A percentile compares a stretch with the other conserved stretches of the same genome.
These are phyloP conservation scores for Battus philenor DNA, from an alignment of 1,140 invertebrate species.

Conservation along the genomic window DNA sequence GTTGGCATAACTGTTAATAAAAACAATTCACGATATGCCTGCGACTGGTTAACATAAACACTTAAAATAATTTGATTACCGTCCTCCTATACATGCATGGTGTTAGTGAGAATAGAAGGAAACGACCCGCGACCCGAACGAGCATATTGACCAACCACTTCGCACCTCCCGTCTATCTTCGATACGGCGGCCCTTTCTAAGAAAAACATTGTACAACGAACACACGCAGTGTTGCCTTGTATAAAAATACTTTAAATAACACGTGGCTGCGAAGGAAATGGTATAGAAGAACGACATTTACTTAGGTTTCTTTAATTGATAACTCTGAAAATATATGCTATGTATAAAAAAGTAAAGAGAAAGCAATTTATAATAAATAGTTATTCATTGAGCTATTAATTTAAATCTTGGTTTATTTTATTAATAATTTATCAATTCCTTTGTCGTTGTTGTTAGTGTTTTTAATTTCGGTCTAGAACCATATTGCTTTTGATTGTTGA, in stretches of 20 bases:
- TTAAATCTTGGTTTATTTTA: no score
- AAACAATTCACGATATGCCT: conserved; percentile 5
- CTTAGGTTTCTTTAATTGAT: no score
- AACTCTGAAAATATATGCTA: no score
- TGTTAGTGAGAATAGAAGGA: conserved; percentile 34
- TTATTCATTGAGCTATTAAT: no score
- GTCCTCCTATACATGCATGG: conserved; percentile 35
- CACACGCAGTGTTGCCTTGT: conserved; percentile 18
- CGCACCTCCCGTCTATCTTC: conserved; percentile 42
- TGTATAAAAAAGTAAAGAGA: no score
- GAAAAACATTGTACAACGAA: conserved; percentile 26
- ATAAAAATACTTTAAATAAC: conserved; percentile 1
- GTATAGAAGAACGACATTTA: no score
- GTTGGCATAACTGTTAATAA: conserved; percentile 3
- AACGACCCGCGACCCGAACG: conserved; percentile 27
- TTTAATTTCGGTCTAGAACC: no score
- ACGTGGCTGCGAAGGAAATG: no score
- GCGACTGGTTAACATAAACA: conserved; percentile 26
- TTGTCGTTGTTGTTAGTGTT: no score
- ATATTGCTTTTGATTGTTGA: no score
- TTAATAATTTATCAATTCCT: no score
- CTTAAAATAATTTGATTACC: conserved; percentile 42
- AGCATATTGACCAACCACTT: conserved; percentile 57
- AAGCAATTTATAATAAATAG: no score
- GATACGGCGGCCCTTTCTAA: conserved; percentile 50